Evolutionary conservation across 2,797 vertebrate genomes (phyloP).

Genomic region (Strix occidentalis): DNA sequence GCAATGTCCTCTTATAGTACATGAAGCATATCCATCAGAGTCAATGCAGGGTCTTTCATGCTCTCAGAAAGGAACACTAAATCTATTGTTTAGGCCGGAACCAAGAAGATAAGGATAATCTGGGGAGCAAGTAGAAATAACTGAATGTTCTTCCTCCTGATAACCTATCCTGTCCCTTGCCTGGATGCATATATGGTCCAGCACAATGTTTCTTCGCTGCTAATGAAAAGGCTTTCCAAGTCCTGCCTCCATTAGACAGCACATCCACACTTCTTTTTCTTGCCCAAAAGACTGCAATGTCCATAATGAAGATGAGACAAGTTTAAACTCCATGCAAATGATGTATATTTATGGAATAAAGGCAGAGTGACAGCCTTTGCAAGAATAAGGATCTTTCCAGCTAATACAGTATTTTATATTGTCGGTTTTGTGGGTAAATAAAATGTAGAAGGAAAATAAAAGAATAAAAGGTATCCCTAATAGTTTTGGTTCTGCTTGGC

Average conservation of each 20-base stretch:
- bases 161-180: not conserved
- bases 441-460: not conserved
- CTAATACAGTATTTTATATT: not conserved
- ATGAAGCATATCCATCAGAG: not conserved
- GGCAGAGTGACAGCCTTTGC: not conserved
- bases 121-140: not conserved
- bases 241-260: not conserved
- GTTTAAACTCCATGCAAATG: not conserved
- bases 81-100: not conserved
- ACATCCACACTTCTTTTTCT: not conserved
- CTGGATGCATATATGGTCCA: not conserved
- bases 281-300: not conserved
- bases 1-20: not conserved
- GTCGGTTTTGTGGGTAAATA: not conserved
- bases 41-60: not conserved
- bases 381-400: not conserved
- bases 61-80: not conserved
- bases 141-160: not conserved
- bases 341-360: not conserved
- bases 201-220: not conserved
- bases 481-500: not conserved
- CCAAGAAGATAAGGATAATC: not conserved
- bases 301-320: not conserved
- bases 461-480: not conserved
- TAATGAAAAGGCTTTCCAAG: not conserved